phyloP scores from a whole-genome alignment of 1,140 invertebrate genomes.

The Drosophila leontia region DNA sequence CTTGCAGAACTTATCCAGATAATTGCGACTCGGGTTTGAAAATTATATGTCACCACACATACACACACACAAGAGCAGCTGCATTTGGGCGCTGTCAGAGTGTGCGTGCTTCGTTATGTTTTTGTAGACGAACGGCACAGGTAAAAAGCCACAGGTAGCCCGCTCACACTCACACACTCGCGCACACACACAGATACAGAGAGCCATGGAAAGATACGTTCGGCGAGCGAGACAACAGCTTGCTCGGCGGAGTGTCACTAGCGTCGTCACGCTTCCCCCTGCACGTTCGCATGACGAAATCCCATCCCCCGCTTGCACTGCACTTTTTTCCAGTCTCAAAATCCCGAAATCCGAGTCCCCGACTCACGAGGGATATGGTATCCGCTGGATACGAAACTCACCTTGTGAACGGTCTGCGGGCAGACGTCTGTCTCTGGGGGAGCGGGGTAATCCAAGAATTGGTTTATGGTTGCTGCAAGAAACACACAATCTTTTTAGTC shows the following conservation, averaged over 20 bases:
- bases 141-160: constrained; percentile 74
- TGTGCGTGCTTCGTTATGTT: constrained; percentile 50
- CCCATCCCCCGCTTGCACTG: constrained; percentile 55
- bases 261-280: constrained; percentile 56
- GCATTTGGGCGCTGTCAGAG: constrained; percentile 27
- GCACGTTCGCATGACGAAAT: constrained; percentile 59
- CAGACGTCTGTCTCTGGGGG: constrained; percentile 46
- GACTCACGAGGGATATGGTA: constrained; percentile 6
- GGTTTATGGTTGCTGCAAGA: constrained; percentile 63
- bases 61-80: constrained; percentile 36
- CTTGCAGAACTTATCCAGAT: constrained; percentile 52
- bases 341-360: constrained; percentile 33
- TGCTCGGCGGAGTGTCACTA: constrained; percentile 28
- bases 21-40: constrained; percentile 71
- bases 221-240: constrained; percentile 33
- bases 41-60: constrained; percentile 67
- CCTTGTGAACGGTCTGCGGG: constrained; percentile 45
- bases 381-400: constrained; percentile 38
- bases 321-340: constrained; percentile 36
- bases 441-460: constrained; percentile 67
- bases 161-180: constrained; percentile 23
- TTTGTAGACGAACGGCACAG: constrained; percentile 60
- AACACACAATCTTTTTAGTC: constrained; percentile 68
- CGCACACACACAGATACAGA: constrained; percentile 27
- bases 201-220: constrained; percentile 38